Evolutionary conservation across 2,797 vertebrate species (phyloP), one percentile per base, ranked within the genome.

Genomic region (Sylvilagus floridanus): DNA sequence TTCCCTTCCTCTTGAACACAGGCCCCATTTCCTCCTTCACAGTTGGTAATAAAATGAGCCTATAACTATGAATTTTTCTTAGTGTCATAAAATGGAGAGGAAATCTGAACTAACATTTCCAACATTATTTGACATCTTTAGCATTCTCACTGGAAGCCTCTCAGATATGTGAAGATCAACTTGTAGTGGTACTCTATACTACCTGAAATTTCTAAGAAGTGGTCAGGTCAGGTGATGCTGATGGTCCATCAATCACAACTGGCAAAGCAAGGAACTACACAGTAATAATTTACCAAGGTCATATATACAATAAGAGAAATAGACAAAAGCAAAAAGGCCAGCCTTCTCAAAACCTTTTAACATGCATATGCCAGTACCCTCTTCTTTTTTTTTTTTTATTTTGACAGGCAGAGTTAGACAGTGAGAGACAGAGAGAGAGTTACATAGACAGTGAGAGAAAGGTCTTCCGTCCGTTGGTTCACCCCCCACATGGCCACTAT

Each of bases 51-150:
- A 91, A 85, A 93, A 93, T 69, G 24, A 3, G 50, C 57, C 63
- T 50, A 7, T 37, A n/a, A 84, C 50, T 84, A 24, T 26, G n/a
- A n/a, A 77, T 47, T 89, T 92, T 95, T 84, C 82, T 79, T 54
- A 85, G 73, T 8, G 11, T 66, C 37, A 2, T 73, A 73, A 71
- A 35, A 84, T 60, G 42, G 28, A 92, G 52, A 85, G 63, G 37
- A 37, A 69, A 84, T 62, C 5, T 16, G 32, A 65, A 73, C 1
- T 4, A 90, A 5, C 14, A 50, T 54, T 84, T 79, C 28, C 17
- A 21, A 65, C 76, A 9, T 79, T 68, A 54, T 65, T 8, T 0
- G 10, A 42, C 13, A 78, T 84, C n/a, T 86, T 79, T 24, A 50
- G 47, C 37, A 37, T 79, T 84, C 42, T 83, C 72, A 32, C 57